Base-by-base conservation (phyloP, 2,113 vertebrate genomes). In the Nothocercus julius region DNA sequence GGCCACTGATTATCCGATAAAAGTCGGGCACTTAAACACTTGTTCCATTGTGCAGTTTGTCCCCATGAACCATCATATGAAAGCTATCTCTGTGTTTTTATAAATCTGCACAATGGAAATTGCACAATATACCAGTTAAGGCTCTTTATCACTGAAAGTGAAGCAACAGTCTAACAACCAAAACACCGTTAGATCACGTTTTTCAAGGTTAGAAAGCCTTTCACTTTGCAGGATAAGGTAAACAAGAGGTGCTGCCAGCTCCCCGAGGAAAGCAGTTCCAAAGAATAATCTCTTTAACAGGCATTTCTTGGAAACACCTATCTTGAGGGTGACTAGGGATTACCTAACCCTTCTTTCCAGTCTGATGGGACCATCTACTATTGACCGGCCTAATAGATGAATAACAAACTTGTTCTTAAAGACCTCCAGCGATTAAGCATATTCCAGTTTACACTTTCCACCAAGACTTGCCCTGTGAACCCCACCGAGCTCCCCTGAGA, bases 1-100 rank as follows among this genome's bases (percentile, higher is more conserved):
- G 63, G 86, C 19, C 2, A 0, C 62, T 44, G 49, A 56, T 54
- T 1, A 0, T 11, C 62, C 40, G 73, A 61, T 66, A 15, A 66
- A 45, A 75, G 21, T 9, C 1, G 1, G 42, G 62, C 44, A n/a
- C 32, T 63, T 49, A 30, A 79, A 79, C 47, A 21, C 38, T 30
- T 34, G 24, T 82, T 24, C 67, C 77, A 82, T 44, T 66, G 56
- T 80, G 56, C 15, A 61, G 38, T 22, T 80, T 75, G 62, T 56
- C 62, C 67, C 61, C n/a, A 2, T 21, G 56, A 70, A 34, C 42
- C 47, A 27, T 11, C n/a, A 25, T 7, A 32, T 2, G n/a, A 38
- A 75, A 66, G 58, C 54, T 79, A 70, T 24, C 77, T 54, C 78
- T 58, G 66, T 17, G 8, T 56, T 30, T 78, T 68, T 36, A 63